Percentiles rank a stretch among this genome's conserved stretches.
Evolutionary conservation across 2,797 vertebrate species (phyloP).

Genomic region (Gymnothorax javanicus): DNA sequence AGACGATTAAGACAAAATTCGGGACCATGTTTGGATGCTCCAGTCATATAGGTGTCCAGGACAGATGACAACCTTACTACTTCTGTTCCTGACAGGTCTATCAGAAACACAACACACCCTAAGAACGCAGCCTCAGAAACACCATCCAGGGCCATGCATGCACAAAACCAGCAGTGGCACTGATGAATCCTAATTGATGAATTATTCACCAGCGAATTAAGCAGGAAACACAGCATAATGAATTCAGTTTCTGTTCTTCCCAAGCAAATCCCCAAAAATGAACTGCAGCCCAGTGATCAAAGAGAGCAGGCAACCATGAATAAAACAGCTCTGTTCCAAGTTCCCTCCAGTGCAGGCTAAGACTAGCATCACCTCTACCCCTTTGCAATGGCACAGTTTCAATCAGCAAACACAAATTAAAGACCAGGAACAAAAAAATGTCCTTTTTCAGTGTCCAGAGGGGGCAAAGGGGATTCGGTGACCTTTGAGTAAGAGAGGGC

Average conservation of each 20-base stretch:
- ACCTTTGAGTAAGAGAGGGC: constrained; percentile 65
- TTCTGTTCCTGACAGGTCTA: neutral
- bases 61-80: no score
- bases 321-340: neutral
- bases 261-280: neutral
- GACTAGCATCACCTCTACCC: neutral
- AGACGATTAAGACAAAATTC: no score
- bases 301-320: neutral
- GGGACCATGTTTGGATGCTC: no score
- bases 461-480: constrained; percentile 51
- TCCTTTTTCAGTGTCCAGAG: constrained; percentile 4
- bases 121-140: neutral
- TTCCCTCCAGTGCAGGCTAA: constrained; percentile 3
- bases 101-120: neutral
- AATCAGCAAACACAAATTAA: constrained; percentile 20
- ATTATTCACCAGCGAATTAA: neutral
- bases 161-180: neutral
- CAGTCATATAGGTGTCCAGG: no score
- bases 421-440: neutral
- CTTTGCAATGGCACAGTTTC: neutral
- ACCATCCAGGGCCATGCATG: neutral
- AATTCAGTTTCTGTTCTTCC: neutral
- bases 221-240: neutral
- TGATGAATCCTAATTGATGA: neutral
- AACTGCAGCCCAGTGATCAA: neutral